Evolutionary conservation across 2,888 invertebrate genomes (phyloP), one percentile per base, ranked within the genome.

Genomic region (Tholera decimalis): DNA sequence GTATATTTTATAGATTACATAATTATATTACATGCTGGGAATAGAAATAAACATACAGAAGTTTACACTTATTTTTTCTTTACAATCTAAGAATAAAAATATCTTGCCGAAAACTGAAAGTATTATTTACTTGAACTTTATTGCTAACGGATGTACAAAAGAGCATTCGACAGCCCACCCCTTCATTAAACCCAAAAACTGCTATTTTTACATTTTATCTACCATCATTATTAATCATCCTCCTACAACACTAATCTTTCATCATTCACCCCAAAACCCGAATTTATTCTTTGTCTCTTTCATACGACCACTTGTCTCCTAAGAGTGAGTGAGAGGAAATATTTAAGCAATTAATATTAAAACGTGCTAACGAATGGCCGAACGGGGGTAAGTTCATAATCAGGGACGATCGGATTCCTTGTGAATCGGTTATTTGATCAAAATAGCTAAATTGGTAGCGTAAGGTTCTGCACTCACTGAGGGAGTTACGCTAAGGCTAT

Each of bases 271-370:
- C 80, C 56, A 62, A 68, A 43, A 54, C 59, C 57, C 51, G 37
- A 71, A 73, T 73, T 47, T 20, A 9, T 65, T 30, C 13, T 24
- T 18, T 39, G n/a, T 72, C 72, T 59, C 72, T 43, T 26, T 78
- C 49, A n/a, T 8, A 18, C 47, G 0, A n/a, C 0, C 0, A n/a
- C 8, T 5, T 4, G 11, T 33, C 2, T n/a, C 0, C 0, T 7
- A 30, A 24, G 72, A 41, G 35, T 11, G 74, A 80, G 33, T 7
- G 66, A 68, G 70, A 80, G 6, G 37, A 15, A 53, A 60, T 59
- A 67, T 57, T 56, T 46, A 50, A 72, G 71, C 82, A 82, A 82
- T 82, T 82, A 82, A 82, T 82, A 81, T 81, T 80, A 80, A 82
- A 78, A 67, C 80, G 77, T 69, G 77, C 73, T 82, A 82, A 82